Evolutionary conservation across 2,113 vertebrate species (phyloP), one percentile per base, ranked within the genome.

Genomic region (Thunnus thynnus): DNA sequence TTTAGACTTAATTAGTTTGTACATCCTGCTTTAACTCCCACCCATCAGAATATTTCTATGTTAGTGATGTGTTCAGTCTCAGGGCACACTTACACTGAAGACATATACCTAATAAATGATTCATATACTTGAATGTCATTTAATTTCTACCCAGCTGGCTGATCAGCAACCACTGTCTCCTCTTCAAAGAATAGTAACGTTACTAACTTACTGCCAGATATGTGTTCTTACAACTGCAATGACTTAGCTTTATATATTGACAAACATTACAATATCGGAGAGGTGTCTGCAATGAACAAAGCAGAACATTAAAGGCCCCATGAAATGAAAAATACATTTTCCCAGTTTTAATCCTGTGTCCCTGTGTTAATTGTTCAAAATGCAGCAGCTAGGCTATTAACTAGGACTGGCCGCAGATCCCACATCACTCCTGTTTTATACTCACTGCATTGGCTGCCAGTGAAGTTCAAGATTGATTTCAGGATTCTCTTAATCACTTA

Each of bases 21-120:
- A 20, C 17, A 47, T n/a, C 11, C 51, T 20, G n/a, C 46, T 63
- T 16, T 0, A 46, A 13, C 44, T 47, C 17, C 46, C 14, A 22
- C 13, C 20, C 41, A 65, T 74, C n/a, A 60, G n/a, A 22, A 22
- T 22, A 22, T 22, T 22, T 22, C 22, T 22, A 22, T 22, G 22
- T 22, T 22, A 22, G 22, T 0, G 13, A 12, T 48, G 8, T 70
- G 30, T 22, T 36, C 30, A 51, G 52, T 60, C n/a, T 60, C 51
- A 52, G 52, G 71, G 36, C 51, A 51, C 46, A 46, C 1, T 2
- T 12, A 36, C 17, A 3, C 62, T 14, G 14, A 41, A 72, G 60
- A 55, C 22, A 22, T 36, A 11, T 11, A 80, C 36, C 55, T 68
- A 47, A 25, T 76, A 48, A 17, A 63, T 56, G 13, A 81, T 67